Evolutionary conservation across 1,140 invertebrate species (phyloP), one percentile per base, ranked within the genome.

Genomic region (Eupeodes corollae): DNA sequence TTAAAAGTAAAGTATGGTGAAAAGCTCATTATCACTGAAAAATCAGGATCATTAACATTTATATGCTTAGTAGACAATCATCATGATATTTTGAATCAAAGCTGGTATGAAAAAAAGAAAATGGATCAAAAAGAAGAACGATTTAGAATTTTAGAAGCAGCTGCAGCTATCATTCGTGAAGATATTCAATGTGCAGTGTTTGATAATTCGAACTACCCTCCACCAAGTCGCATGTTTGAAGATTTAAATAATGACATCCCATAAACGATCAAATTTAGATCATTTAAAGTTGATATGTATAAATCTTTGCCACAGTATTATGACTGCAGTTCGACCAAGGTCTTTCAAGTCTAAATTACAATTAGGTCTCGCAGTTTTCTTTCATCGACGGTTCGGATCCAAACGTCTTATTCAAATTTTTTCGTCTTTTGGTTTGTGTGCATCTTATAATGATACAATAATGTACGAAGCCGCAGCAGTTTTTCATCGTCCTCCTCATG

Each of bases 271-370:
- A 52, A 46, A 61, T 37, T 47, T 53, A 45, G 55, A 63, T 56
- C 51, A 61, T 58, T 61, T 59, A 52, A 59, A 59, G 50, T 53
- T 46, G 52, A 52, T 56, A 56, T 58, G 56, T 38, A 56, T 55
- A 49, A 53, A 48, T 54, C 63, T 71, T 50, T 32, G 58, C 43
- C 63, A 66, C 39, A 8, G 47, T 49, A 70, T 70, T n/a, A 67
- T 70, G 52, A 46, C 58, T 60, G 55, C 57, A 52, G 49, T 60
- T 52, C 54, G 67, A 51, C 63, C 58, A 51, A 60, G 61, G 47
- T 58, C 57, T 42, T 70, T 67, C 52, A 57, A 56, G 16, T 63
- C 59, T 21, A 54, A 49, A 50, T 49, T 65, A 52, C 58, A 57
- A 52, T 55, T 65, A 42, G 59, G 60, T 46, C 51, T 67, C 16